Evolutionary conservation across 2,113 vertebrate species (phyloP), one percentile per base, ranked within the genome.

Genomic region (Zosterops borbonicus): DNA sequence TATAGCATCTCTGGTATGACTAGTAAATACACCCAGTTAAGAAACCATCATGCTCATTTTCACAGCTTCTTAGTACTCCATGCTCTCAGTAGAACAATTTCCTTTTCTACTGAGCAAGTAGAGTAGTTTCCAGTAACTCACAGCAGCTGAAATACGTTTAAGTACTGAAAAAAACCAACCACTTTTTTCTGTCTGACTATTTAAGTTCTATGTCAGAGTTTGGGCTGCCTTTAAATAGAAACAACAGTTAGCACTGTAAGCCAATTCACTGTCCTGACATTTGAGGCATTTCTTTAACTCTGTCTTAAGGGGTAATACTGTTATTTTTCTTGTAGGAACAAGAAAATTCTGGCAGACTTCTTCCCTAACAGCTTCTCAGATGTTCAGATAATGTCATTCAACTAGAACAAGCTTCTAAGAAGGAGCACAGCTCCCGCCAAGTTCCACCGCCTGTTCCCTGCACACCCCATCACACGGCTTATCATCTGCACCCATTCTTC

Each of bases 41-140:
- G 85, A 92, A 90, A 94, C 62, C 55, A 93, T 60, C 56, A 44
- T 9, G 31, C 39, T 65, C 25, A n/a, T 89, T 87, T 90, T 80
- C 90, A 69, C 63, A 86, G 60, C 52, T 78, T 47, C 82, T 79
- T 28, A 71, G 63, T 71, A 71, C 53, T 89, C 73, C 42, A n/a
- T 29, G 47, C 84, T 92, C 46, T 80, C 64, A 74, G 74, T 56
- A 77, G 42, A 94, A 93, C 83, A 73, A 92, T 95, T 96, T 97
- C 92, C 84, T 95, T 92, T 94, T 42, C 86, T 92, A 68, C 73
- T 41, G 29, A 89, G 76, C 71, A 90, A 84, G 47, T 2, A 46
- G 52, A 83, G 84, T 63, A 56, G 89, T 84, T 96, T 97, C 96
- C 96, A 96, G 95, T 89, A 96, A 97, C 85, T 95, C 64, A 60